These are phyloP conservation scores for Campoletis sonorensis DNA, from an alignment of 1,140 invertebrate species.

Conservation along the genomic window DNA sequence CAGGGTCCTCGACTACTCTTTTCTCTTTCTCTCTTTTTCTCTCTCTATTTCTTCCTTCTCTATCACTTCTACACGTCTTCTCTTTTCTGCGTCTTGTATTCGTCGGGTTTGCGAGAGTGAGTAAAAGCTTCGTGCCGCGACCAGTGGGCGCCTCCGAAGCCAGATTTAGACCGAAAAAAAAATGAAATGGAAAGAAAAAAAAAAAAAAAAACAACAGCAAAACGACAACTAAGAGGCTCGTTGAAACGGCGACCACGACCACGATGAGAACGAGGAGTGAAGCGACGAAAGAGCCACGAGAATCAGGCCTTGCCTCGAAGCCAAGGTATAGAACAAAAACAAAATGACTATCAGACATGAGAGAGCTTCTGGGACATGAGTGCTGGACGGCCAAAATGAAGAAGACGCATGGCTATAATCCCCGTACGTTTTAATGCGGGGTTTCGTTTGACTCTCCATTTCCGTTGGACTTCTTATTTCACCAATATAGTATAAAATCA, in stretches of 20 bases:
- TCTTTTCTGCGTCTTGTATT: slow-evolving; percentile 35
- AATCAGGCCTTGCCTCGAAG: not conserved
- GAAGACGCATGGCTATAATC: slow-evolving; percentile 12
- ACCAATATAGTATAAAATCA: too few species aligned
- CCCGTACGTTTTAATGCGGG: not conserved
- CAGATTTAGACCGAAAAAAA: slow-evolving; percentile 68
- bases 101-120: not conserved
- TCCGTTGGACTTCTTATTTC: not conserved
- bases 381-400: not conserved
- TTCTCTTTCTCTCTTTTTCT: slow-evolving; percentile 7
- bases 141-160: slow-evolving; percentile 59
- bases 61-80: slow-evolving; percentile 52
- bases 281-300: slow-evolving; percentile 1
- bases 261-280: slow-evolving; percentile 16
- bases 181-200: slow-evolving; percentile 15
- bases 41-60: slow-evolving; percentile 8
- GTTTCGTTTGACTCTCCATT: slow-evolving; percentile 7
- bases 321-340: slow-evolving; percentile 5
- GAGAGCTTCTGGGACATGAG: not conserved
- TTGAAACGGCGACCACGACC: slow-evolving; percentile 3
- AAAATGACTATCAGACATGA: not conserved
- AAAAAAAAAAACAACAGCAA: slow-evolving; percentile 54
- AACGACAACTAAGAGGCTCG: slow-evolving; percentile 2
- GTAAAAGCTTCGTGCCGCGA: slow-evolving; percentile 41
- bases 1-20: slow-evolving; percentile 45